These are phyloP conservation scores for Triplophysa siluroides DNA, from an alignment of 2,113 vertebrate genomes.

Conservation along the genomic window DNA sequence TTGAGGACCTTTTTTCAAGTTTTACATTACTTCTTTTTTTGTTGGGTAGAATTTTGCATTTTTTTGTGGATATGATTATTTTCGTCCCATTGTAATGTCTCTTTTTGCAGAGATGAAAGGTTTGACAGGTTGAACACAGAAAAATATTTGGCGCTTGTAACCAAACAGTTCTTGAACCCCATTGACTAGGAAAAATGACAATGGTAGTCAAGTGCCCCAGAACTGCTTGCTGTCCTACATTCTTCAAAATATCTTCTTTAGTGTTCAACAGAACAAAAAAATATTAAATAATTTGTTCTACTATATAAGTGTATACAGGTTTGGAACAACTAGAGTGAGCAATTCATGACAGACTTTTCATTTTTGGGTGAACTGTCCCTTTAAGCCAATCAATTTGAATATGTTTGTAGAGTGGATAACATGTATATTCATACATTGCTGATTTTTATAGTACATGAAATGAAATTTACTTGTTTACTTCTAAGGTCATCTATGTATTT, in stretches of 20 bases:
- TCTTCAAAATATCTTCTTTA: too few relatives aligned
- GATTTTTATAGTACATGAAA: neutral
- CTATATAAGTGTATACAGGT: too few relatives aligned
- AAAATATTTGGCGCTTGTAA: too few relatives aligned
- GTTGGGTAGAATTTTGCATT: neutral
- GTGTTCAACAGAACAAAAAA: too few relatives aligned
- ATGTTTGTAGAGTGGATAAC: constrained; percentile 30
- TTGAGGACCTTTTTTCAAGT: neutral
- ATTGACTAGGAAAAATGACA: too few relatives aligned
- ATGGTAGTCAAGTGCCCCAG: too few relatives aligned
- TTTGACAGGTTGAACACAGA: neutral
- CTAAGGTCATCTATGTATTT: constrained; percentile 47
- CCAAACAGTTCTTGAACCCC: too few relatives aligned
- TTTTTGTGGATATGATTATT: constrained; percentile 4
- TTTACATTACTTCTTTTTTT: neutral
- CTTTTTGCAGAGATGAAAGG: constrained; percentile 17
- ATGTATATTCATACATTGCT: constrained; percentile 33
- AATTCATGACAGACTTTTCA: too few relatives aligned
- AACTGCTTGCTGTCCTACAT: too few relatives aligned
- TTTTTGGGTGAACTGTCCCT: too few relatives aligned
- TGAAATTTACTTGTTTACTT: constrained; percentile 43
- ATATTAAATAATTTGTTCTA: too few relatives aligned
- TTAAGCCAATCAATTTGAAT: neutral
- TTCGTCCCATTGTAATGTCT: neutral
- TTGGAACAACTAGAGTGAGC: too few relatives aligned